Evolutionary conservation across 2,888 invertebrate species (phyloP).

Genomic region (Mythimna impura): DNA sequence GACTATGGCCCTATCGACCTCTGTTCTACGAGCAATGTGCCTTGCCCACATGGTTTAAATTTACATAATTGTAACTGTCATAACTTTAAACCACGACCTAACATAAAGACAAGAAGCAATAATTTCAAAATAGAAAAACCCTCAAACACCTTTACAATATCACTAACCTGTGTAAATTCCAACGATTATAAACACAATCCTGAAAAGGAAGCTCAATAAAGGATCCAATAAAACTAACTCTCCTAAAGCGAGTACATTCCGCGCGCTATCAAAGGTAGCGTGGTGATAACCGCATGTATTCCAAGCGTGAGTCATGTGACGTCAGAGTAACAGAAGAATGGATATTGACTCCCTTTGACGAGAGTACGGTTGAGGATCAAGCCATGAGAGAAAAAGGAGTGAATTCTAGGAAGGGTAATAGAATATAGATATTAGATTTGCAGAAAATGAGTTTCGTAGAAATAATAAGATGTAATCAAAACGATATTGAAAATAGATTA

Average conservation of each 20-base stretch:
- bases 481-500: neutral
- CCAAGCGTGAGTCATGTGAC: slow-evolving; percentile 32
- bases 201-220: slow-evolving; percentile 12
- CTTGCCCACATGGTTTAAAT: too few species aligned
- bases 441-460: neutral
- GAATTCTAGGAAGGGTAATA: neutral
- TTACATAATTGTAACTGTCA: too few species aligned
- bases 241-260: neutral
- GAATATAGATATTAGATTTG: neutral
- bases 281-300: slow-evolving; percentile 43
- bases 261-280: slow-evolving; percentile 31
- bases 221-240: slow-evolving; percentile 36
- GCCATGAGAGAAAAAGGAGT: neutral
- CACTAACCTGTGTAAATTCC: slow-evolving; percentile 6
- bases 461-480: neutral
- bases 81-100: neutral
- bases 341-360: slow-evolving; percentile 58
- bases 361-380: neutral
- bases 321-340: slow-evolving; percentile 39
- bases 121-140: neutral
- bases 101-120: neutral
- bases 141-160: neutral
- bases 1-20: too few species aligned
- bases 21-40: too few species aligned
- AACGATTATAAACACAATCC: slow-evolving; percentile 17